These are phyloP conservation scores for Prionailurus viverrinus DNA, from an alignment of 2,113 vertebrate genomes.

Conservation along the genomic window DNA sequence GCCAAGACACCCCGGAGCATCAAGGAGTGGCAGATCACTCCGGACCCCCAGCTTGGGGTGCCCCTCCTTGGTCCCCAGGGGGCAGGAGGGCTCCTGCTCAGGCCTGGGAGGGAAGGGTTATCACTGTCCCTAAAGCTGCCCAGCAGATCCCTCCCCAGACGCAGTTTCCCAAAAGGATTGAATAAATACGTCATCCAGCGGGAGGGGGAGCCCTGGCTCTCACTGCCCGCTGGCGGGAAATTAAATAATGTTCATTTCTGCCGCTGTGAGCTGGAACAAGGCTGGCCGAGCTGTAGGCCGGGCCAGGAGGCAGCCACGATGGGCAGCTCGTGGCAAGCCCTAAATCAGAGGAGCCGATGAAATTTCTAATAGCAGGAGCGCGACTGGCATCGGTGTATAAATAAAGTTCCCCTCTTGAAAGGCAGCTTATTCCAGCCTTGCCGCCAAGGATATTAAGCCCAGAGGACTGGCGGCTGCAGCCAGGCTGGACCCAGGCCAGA, in stretches of 20 bases:
- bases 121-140: neutral
- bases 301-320: conserved; percentile 37
- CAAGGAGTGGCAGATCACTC: neutral
- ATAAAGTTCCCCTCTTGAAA: conserved; percentile 69
- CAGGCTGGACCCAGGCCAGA: conserved; percentile 68
- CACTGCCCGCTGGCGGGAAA: conserved; percentile 76
- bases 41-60: neutral
- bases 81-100: neutral
- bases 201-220: conserved; percentile 18
- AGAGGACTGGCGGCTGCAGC: conserved; percentile 43
- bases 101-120: neutral
- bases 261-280: conserved; percentile 71
- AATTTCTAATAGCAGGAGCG: conserved; percentile 81
- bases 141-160: neutral
- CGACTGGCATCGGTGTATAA: conserved; percentile 69
- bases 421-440: conserved; percentile 71
- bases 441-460: conserved; percentile 66
- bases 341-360: conserved; percentile 84
- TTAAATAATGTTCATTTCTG: conserved; percentile 78
- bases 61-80: neutral
- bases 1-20: neutral
- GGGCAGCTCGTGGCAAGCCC: conserved; percentile 79
- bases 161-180: conserved; percentile 65
- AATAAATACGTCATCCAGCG: neutral
- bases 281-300: conserved; percentile 20